Conservation (phyloP, 1,140 invertebrate genomes). For the Drosophila saltans region DNA sequence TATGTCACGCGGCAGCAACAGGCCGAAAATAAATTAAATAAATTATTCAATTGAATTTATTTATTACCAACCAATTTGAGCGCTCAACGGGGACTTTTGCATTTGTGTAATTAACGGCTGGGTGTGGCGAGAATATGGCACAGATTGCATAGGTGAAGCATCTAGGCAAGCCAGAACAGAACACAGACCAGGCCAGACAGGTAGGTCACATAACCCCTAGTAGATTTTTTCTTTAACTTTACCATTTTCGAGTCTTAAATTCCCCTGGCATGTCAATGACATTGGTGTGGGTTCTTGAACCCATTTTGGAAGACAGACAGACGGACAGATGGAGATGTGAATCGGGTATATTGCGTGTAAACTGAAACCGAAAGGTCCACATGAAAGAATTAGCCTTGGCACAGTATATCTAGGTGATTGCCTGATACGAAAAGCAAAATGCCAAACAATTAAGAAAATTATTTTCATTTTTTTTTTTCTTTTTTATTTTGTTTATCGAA, state of each 20-base stretch:
- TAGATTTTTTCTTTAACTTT: background rate
- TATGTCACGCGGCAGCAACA: slow-evolving; percentile 51
- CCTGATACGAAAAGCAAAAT: slow-evolving; percentile 34
- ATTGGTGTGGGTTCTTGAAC: slow-evolving; percentile 45
- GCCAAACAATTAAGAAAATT: slow-evolving; percentile 31
- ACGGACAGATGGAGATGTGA: slow-evolving; percentile 8
- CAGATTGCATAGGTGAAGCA: slow-evolving; percentile 29
- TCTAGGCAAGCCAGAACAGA: slow-evolving; percentile 1
- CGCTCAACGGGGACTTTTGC: slow-evolving; percentile 62
- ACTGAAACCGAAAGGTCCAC: slow-evolving; percentile 31
- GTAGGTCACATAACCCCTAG: slow-evolving; percentile 8
- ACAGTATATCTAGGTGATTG: slow-evolving; percentile 31
- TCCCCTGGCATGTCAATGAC: slow-evolving; percentile 47
- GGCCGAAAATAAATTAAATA: slow-evolving; percentile 79
- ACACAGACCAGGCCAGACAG: slow-evolving; percentile 21
- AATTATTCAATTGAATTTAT: slow-evolving; percentile 83
- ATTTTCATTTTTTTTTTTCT: background rate
- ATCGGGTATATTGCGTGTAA: slow-evolving; percentile 6
- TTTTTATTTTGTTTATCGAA: background rate
- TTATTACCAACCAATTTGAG: slow-evolving; percentile 80
- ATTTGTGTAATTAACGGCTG: slow-evolving; percentile 81
- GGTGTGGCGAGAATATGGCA: slow-evolving; percentile 37
- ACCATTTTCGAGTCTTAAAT: slow-evolving; percentile 24
- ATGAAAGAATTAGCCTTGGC: slow-evolving; percentile 37
- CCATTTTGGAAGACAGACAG: too few species aligned